Evolutionary conservation across 2,797 vertebrate genomes (phyloP).

Genomic region (Myotis findleyi): DNA sequence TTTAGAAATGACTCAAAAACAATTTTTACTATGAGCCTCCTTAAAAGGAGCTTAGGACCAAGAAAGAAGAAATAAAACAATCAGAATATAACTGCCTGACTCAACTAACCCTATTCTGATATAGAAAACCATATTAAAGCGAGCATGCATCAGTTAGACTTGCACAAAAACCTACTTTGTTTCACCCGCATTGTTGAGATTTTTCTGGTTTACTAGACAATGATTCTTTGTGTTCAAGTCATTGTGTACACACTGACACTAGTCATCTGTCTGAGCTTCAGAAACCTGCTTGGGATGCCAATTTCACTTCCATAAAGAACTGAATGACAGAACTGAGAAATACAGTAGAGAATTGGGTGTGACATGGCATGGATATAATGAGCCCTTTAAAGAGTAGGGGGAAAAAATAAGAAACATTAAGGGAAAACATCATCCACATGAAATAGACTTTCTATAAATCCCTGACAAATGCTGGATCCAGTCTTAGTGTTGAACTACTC

Average conservation of each 20-base stretch:
- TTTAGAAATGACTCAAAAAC: constrained; percentile 5
- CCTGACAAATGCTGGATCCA: not conserved
- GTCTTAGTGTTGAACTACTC: not conserved
- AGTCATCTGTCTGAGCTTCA: constrained; percentile 33
- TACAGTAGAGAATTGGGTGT: not conserved
- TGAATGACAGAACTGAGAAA: constrained; percentile 52
- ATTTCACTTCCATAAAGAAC: constrained; percentile 34
- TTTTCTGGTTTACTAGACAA: constrained; percentile 69
- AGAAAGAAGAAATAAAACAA: constrained; percentile 35
- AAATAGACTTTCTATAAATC: not conserved
- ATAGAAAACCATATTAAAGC: constrained; percentile 53
- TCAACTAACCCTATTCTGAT: constrained; percentile 44
- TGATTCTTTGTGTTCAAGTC: constrained; percentile 51
- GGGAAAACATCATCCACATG: not conserved
- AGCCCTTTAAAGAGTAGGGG: not conserved
- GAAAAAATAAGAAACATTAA: not conserved
- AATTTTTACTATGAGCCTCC: not conserved
- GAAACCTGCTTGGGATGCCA: not conserved
- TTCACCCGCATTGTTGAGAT: constrained; percentile 65
- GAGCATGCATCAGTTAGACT: constrained; percentile 29
- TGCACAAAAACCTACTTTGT: constrained; percentile 69
- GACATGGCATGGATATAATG: not conserved
- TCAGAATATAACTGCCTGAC: constrained; percentile 1
- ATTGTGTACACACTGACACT: not conserved
- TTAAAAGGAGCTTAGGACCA: constrained; percentile 10